Conservation (phyloP, 2,797 vertebrate species). For the Darevskia mixta region DNA sequence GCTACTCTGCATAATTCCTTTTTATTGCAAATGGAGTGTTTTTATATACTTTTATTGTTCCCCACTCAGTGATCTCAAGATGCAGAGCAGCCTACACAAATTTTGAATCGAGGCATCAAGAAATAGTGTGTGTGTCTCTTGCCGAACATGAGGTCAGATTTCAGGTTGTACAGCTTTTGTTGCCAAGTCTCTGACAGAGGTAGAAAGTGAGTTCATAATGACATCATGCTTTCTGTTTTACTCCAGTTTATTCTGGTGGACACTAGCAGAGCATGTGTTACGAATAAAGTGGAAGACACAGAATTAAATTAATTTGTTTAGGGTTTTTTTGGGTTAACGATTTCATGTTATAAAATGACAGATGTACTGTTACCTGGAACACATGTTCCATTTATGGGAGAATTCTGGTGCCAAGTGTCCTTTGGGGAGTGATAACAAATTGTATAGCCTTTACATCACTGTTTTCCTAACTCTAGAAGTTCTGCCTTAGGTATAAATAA, state of each 20-base stretch:
- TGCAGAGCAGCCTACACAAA: too few relatives aligned
- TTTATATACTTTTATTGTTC: too few relatives aligned
- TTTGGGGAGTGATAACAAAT: constrained; percentile 54
- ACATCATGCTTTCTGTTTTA: not conserved
- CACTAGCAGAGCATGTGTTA: not conserved
- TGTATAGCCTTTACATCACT: constrained; percentile 42
- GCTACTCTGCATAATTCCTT: too few relatives aligned
- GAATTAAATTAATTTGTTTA: constrained; percentile 54
- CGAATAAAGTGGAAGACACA: constrained; percentile 48
- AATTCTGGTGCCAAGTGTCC: constrained; percentile 49
- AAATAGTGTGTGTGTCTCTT: not conserved
- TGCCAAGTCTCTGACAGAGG: not conserved
- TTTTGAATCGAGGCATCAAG: not conserved
- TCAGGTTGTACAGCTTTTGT: not conserved
- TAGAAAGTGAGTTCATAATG: constrained; percentile 15
- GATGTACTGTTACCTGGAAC: constrained; percentile 36
- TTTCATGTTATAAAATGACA: constrained; percentile 47
- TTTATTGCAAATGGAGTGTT: too few relatives aligned
- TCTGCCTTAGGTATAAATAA: constrained; percentile 15
- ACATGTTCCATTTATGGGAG: constrained; percentile 38
- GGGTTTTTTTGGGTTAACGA: constrained; percentile 23
- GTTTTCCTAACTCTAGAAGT: constrained; percentile 44
- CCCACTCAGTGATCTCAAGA: too few relatives aligned
- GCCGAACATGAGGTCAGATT: not conserved
- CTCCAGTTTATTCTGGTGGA: constrained; percentile 4